Evolutionary conservation across 1,140 invertebrate species (phyloP).

Genomic region (Rhizoglyphus robini): DNA sequence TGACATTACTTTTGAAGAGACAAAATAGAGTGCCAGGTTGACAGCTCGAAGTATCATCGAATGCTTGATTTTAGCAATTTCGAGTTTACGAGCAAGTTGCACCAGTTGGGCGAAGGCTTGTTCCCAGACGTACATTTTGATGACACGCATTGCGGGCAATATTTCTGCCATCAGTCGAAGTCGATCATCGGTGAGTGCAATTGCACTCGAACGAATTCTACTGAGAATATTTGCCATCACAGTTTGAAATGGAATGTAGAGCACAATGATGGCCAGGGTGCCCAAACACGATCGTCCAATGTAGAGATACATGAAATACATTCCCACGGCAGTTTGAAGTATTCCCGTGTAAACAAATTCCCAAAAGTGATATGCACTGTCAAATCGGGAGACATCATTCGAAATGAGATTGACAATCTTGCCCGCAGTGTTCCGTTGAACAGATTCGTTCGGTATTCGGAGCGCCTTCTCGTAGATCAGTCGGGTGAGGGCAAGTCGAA

Average conservation of each 20-base stretch:
- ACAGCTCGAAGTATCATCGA: constrained; percentile 52
- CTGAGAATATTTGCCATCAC: constrained; percentile 41
- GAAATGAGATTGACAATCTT: constrained; percentile 81
- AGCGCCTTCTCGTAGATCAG: constrained; percentile 24
- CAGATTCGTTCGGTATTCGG: constrained; percentile 41
- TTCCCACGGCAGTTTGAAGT: neutral
- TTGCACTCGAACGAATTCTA: constrained; percentile 1
- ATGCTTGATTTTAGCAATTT: constrained; percentile 51
- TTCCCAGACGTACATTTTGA: constrained; percentile 67
- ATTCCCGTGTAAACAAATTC: neutral
- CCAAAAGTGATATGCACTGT: constrained; percentile 20
- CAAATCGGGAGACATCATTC: constrained; percentile 54
- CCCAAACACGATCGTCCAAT: constrained; percentile 42
- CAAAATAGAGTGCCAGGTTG: constrained; percentile 38
- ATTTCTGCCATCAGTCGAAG: constrained; percentile 62
- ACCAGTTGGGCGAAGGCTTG: constrained; percentile 54
- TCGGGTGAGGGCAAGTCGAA: neutral
- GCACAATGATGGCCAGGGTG: constrained; percentile 57
- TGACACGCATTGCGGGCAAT: constrained; percentile 68
- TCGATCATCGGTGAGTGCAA: constrained; percentile 16
- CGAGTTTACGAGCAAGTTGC: constrained; percentile 42
- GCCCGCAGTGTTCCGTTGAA: constrained; percentile 60
- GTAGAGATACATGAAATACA: neutral
- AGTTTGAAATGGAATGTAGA: constrained; percentile 70
- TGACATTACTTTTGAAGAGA: constrained; percentile 49